Conservation (phyloP, 2,113 vertebrate species). For the Poeciliopsis turrubarensis region DNA sequence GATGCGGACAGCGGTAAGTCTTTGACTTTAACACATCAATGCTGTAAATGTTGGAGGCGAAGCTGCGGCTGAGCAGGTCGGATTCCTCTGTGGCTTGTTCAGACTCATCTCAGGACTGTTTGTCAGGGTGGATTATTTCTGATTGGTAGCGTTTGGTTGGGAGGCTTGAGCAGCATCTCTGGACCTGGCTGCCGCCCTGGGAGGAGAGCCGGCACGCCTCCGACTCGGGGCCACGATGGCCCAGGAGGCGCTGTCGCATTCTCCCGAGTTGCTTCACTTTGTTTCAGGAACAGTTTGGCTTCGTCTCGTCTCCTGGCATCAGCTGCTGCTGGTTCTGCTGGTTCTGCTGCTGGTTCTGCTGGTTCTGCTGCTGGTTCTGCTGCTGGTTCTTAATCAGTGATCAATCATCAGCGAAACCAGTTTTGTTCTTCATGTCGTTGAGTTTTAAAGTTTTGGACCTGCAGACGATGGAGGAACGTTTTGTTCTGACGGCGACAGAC, state of each 20-base stretch:
- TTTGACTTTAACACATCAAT: slow-evolving; percentile 34
- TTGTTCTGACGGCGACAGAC: background rate
- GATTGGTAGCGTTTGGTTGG: slow-evolving; percentile 35
- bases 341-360: background rate
- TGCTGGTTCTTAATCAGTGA: too few species aligned
- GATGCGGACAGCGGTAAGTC: slow-evolving; percentile 77
- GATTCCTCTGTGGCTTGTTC: background rate
- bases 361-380: background rate
- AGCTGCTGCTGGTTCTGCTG: background rate
- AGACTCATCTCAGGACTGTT: slow-evolving; percentile 6
- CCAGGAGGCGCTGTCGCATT: slow-evolving; percentile 47
- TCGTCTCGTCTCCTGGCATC: too few species aligned
- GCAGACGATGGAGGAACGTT: background rate
- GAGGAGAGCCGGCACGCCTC: slow-evolving; percentile 50
- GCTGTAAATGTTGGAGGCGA: background rate
- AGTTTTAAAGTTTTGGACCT: background rate
- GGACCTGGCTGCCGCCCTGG: slow-evolving; percentile 63
- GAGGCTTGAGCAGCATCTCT: slow-evolving; percentile 30
- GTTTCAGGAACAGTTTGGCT: slow-evolving; percentile 23
- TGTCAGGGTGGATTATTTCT: slow-evolving; percentile 23
- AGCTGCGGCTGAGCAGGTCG: background rate
- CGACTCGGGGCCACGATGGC: slow-evolving; percentile 73
- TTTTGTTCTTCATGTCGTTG: background rate
- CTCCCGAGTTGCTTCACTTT: slow-evolving; percentile 74
- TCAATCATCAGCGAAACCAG: too few species aligned